A percentile compares a stretch with the other conserved stretches of the same genome.
Conservation (phyloP, 1,140 invertebrate species). For the Pseudomyrmex flavicornis region DNA sequence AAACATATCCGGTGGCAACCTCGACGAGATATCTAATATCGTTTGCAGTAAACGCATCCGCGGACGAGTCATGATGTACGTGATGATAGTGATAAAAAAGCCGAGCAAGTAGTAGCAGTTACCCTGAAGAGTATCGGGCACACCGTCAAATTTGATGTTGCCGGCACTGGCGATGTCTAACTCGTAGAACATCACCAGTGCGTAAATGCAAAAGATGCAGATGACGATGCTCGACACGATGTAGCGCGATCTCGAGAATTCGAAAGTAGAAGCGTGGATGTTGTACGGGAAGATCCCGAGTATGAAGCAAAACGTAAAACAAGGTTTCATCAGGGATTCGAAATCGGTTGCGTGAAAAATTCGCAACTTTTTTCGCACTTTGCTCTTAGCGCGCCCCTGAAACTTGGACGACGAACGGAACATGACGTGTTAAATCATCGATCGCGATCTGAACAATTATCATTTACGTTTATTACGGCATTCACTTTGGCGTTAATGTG, state of each 20-base stretch:
- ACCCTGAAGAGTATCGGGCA: constrained; percentile 68
- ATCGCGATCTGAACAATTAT: constrained; percentile 1
- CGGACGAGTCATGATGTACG: constrained; percentile 48
- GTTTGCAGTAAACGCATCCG: constrained; percentile 71
- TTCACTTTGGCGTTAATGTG: neutral
- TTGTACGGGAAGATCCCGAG: constrained; percentile 72
- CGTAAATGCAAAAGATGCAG: neutral
- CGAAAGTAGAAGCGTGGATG: constrained; percentile 18
- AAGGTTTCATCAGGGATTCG: constrained; percentile 66
- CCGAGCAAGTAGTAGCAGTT: constrained; percentile 73
- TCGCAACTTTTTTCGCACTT: constrained; percentile 55
- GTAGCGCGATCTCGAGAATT: constrained; percentile 25
- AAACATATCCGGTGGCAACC: constrained; percentile 68
- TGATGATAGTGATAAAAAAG: constrained; percentile 40
- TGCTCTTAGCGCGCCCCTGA: neutral
- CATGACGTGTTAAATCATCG: constrained; percentile 19
- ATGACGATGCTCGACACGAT: constrained; percentile 58
- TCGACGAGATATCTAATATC: constrained; percentile 58
- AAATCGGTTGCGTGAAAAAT: constrained; percentile 69
- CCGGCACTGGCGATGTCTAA: constrained; percentile 68
- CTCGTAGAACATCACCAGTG: constrained; percentile 60
- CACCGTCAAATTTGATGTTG: neutral
- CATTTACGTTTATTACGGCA: neutral
- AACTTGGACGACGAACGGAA: constrained; percentile 13
- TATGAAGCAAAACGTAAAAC: constrained; percentile 60